These are phyloP conservation scores for Chloropsis hardwickii DNA, from an alignment of 2,113 vertebrate genomes.

Conservation along the genomic window DNA sequence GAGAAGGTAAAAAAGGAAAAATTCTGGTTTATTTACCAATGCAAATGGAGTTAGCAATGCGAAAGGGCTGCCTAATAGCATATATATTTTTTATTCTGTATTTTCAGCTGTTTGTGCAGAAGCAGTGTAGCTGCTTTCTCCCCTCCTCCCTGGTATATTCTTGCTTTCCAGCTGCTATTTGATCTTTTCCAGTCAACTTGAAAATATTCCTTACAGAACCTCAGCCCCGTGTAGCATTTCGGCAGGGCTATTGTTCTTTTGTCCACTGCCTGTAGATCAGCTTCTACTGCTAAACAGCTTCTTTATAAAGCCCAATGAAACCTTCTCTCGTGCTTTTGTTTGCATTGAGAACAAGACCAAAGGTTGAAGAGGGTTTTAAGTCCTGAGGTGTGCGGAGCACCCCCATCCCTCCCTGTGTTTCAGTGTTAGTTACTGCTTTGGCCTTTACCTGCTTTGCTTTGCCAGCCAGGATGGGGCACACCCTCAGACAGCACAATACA, in stretches of 20 bases:
- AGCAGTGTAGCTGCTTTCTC: background rate
- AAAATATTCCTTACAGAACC: slow-evolving; percentile 20
- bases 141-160: background rate
- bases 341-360: background rate
- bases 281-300: slow-evolving; percentile 20
- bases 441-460: background rate
- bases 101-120: background rate
- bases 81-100: background rate
- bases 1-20: background rate
- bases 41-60: background rate
- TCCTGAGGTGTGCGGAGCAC: background rate
- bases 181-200: slow-evolving; percentile 24
- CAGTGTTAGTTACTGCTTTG: background rate
- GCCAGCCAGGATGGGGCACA: slow-evolving; percentile 25
- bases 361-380: background rate
- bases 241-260: slow-evolving; percentile 31
- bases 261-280: slow-evolving; percentile 1
- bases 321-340: background rate
- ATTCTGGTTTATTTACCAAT: background rate
- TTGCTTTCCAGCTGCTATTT: slow-evolving; percentile 33
- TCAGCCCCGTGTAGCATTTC: slow-evolving; percentile 26
- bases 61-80: background rate
- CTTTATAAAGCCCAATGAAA: slow-evolving; percentile 10
- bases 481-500: slow-evolving; percentile 36
- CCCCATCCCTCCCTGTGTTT: background rate